Base-by-base conservation (phyloP, 2,797 vertebrate genomes). In the Gymnothorax reevesii region DNA sequence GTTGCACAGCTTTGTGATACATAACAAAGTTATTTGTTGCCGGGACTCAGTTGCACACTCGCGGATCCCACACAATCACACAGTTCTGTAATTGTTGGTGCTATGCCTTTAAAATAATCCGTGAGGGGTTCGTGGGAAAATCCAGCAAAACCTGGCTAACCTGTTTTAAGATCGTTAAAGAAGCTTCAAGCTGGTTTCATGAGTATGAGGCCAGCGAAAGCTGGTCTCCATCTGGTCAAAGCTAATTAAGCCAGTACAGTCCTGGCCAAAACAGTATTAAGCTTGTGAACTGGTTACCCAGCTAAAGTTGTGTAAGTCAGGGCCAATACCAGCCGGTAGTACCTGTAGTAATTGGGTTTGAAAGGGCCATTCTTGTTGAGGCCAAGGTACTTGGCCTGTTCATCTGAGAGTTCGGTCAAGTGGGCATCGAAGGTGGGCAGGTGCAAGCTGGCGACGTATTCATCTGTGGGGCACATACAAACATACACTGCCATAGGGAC, bases 371-470 rank as follows among this genome's bases (percentile, higher is more conserved):
- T 97, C 91, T 97, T 97, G 92, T 97, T 97, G 90, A 97, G 96
- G 90, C 97, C 97, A 94, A 97, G 94, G 89, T 97, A 97, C 84
- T 97, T 97, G 2, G 97, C 97, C 94, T 97, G 97, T 90, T 97
- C 97, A 27, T 97, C 97, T 0, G 95, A 94, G 91, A 97, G 93
- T 88, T 97, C 97, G 0, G 97, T 97, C 91, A 97, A 93, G 92
- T 97, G 97, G 83, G 97, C 97, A 2, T 97, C 97, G 75, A 99
- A 98, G 42, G 98, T 97, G 0, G 98, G 97, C 89, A 99, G 95
- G 89, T 99, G 98, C 95, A 99, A 93, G 92, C 98, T 99, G 94
- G 98, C 98, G 86, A 99, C 98, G 0, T 99, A 99, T 86, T 99
- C 98, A 87, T 99, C 98, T 99, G 93, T 55, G 25, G 54, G 22